These are phyloP conservation scores for Acheta domesticus DNA, from an alignment of 2,888 invertebrate genomes.

Conservation along the genomic window DNA sequence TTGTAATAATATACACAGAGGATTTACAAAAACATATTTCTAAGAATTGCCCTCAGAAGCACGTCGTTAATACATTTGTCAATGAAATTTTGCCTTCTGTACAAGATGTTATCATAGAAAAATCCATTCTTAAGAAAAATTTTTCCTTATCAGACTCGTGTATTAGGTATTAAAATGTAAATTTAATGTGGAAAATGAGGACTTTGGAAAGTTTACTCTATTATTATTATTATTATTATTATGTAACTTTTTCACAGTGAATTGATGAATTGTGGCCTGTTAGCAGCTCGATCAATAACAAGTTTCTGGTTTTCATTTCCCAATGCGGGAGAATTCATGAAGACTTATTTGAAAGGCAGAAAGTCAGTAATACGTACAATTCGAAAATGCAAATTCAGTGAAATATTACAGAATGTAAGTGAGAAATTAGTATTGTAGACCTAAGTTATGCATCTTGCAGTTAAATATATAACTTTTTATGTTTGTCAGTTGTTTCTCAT, in stretches of 20 bases:
- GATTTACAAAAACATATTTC: slow-evolving; percentile 45
- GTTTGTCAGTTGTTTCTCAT: too few species aligned
- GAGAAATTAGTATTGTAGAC: not conserved
- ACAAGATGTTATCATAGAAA: slow-evolving; percentile 45
- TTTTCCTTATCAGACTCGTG: slow-evolving; percentile 45
- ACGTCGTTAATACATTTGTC: slow-evolving; percentile 42
- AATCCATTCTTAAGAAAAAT: slow-evolving; percentile 42
- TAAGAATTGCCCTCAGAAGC: slow-evolving; percentile 36
- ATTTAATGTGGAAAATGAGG: not conserved
- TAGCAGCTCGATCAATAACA: slow-evolving; percentile 37
- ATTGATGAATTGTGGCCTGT: slow-evolving; percentile 45
- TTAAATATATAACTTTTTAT: too few species aligned
- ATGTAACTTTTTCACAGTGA: slow-evolving; percentile 36
- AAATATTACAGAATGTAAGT: slow-evolving; percentile 46
- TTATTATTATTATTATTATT: too few species aligned
- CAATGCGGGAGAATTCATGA: slow-evolving; percentile 48
- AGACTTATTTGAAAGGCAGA: slow-evolving; percentile 47
- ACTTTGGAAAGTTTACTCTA: not conserved
- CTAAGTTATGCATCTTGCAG: not conserved
- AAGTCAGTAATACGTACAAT: slow-evolving; percentile 47
- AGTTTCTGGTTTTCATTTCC: slow-evolving; percentile 50
- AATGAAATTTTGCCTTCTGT: slow-evolving; percentile 42
- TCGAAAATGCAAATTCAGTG: slow-evolving; percentile 48
- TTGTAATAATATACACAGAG: slow-evolving; percentile 45
- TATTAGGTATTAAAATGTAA: slow-evolving; percentile 44